A percentile compares a stretch with the other conserved stretches of the same genome.
Conservation (phyloP, 2,888 invertebrate genomes). For the Conops quadrifasciatus region DNA sequence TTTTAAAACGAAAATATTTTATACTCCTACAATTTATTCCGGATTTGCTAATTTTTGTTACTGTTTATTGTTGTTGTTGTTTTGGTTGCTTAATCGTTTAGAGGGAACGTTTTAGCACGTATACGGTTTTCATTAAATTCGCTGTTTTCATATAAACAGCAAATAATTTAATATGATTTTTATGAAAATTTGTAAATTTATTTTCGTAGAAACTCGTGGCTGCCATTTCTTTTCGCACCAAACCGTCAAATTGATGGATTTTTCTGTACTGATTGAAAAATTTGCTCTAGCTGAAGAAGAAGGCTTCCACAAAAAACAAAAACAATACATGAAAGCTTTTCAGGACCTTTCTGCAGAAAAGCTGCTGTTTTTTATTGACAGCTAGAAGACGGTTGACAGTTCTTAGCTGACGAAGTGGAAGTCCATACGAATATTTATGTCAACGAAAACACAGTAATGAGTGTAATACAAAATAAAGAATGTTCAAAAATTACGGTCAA, state of each 20-base stretch:
- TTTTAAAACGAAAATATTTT: no score
- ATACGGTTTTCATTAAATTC: conserved; percentile 62
- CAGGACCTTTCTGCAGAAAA: conserved; percentile 5
- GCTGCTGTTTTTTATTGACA: background rate
- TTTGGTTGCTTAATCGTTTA: conserved; percentile 45
- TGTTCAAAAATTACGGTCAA: background rate
- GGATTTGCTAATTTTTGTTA: background rate
- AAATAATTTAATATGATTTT: conserved; percentile 64
- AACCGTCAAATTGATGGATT: conserved; percentile 52
- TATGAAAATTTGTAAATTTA: conserved; percentile 63
- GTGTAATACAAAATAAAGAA: background rate
- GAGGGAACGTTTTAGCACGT: conserved; percentile 60
- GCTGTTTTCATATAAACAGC: conserved; percentile 66
- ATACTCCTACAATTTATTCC: background rate
- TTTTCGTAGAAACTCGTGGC: conserved; percentile 61
- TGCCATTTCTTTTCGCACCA: conserved; percentile 59
- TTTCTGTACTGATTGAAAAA: conserved; percentile 51
- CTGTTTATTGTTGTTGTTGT: background rate
- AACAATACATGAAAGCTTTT: background rate
- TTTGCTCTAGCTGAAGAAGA: conserved; percentile 34
- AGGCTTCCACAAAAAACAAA: conserved; percentile 20
- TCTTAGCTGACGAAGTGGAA: no score
- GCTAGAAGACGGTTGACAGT: background rate
- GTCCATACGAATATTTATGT: background rate
- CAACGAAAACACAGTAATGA: background rate